Conservation (phyloP, 1,140 invertebrate species). For the Lepidurus apus region DNA sequence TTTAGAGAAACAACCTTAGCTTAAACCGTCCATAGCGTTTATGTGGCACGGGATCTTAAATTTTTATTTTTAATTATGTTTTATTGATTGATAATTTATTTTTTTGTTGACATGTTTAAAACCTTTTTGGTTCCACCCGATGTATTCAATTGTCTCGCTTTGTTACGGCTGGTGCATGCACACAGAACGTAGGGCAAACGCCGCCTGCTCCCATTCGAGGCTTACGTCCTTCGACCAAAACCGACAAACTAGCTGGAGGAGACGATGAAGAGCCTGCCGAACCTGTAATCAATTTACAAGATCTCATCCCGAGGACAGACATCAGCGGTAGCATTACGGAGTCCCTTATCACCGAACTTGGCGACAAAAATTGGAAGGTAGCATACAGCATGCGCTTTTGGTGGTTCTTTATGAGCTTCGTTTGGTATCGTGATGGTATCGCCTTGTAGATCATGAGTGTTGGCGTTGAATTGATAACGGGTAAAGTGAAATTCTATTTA, state of each 20-base stretch:
- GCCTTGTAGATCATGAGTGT: too few relatives aligned
- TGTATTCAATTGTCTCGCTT: constrained; percentile 3
- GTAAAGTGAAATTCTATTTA: not conserved
- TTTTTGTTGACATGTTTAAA: constrained; percentile 27
- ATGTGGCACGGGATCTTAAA: not conserved
- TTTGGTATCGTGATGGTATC: too few relatives aligned
- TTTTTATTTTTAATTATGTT: not conserved
- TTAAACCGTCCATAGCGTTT: not conserved
- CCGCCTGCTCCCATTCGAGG: constrained; percentile 66
- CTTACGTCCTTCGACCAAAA: constrained; percentile 31
- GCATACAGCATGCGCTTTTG: constrained; percentile 33
- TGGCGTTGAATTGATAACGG: too few relatives aligned
- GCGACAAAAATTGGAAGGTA: constrained; percentile 92
- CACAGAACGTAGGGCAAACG: constrained; percentile 56
- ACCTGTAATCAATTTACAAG: constrained; percentile 53
- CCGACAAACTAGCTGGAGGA: constrained; percentile 35
- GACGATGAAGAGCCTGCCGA: constrained; percentile 39
- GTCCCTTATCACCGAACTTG: constrained; percentile 68
- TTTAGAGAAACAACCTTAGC: not conserved
- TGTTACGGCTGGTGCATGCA: constrained; percentile 29
- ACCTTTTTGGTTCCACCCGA: not conserved
- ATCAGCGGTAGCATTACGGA: constrained; percentile 81
- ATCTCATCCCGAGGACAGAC: constrained; percentile 68
- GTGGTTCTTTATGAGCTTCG: not conserved
- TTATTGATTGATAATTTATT: constrained; percentile 26